phyloP scores from a whole-genome alignment of 2,888 invertebrate genomes.

The Aphrophora alni region DNA sequence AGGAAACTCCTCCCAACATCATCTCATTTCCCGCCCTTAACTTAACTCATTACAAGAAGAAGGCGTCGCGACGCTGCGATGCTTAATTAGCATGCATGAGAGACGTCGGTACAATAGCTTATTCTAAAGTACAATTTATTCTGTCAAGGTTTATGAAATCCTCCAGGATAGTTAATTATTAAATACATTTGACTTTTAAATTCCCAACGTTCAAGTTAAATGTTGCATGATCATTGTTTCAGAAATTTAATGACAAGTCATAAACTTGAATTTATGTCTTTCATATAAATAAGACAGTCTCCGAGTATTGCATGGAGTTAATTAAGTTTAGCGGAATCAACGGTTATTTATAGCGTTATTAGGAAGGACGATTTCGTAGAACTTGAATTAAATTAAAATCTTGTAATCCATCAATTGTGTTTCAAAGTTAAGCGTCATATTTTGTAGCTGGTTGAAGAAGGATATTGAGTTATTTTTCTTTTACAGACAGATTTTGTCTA shows the following conservation, averaged over 20 bases:
- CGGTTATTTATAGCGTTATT: neutral
- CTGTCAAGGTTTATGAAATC: neutral
- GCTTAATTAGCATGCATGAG: constrained; percentile 34
- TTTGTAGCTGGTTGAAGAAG: no score
- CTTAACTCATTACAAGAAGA: neutral
- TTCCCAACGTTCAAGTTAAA: neutral
- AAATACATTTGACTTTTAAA: neutral
- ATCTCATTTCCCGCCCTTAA: neutral
- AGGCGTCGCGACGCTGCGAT: neutral
- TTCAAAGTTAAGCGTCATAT: no score
- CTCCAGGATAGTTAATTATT: neutral
- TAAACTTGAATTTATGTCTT: neutral
- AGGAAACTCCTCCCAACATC: constrained; percentile 3
- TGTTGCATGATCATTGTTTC: neutral
- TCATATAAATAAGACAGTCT: neutral
- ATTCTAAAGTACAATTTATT: neutral
- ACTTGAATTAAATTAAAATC: no score
- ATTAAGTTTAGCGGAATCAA: neutral
- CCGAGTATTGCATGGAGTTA: neutral
- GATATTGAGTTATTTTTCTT: no score
- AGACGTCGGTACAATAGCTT: neutral
- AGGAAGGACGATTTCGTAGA: no score
- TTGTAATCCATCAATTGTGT: neutral
- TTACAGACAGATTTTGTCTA: no score
- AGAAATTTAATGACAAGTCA: neutral